phyloP scores from a whole-genome alignment of 2,113 vertebrate species.

The Tamias sibiricus region DNA sequence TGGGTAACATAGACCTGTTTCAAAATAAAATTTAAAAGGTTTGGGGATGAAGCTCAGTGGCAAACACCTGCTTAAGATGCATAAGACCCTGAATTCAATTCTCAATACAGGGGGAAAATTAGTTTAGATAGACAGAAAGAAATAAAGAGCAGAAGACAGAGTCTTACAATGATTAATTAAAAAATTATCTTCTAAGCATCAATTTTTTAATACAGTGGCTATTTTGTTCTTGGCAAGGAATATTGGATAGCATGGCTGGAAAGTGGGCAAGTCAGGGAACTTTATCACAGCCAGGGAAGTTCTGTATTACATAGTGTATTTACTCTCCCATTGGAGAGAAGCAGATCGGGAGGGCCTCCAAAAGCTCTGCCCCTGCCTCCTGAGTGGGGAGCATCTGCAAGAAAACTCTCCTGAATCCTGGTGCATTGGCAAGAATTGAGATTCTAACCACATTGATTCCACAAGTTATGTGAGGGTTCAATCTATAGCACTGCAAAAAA shows the following conservation, averaged over 20 bases:
- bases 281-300: background rate
- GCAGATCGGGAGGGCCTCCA: no score
- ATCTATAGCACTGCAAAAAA: no score
- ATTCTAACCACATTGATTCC: background rate
- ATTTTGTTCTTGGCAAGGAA: background rate
- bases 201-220: background rate
- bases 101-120: background rate
- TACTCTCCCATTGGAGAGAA: background rate
- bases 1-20: background rate
- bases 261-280: background rate
- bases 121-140: background rate
- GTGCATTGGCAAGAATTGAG: background rate
- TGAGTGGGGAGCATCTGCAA: background rate
- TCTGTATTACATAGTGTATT: background rate
- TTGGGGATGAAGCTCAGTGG: background rate
- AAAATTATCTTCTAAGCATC: no score
- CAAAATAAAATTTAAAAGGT: background rate
- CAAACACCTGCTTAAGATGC: background rate
- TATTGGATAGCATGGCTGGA: background rate
- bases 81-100: background rate
- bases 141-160: background rate
- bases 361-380: background rate
- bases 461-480: background rate
- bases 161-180: no score
- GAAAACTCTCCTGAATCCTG: background rate